Conservation (phyloP, 2,113 vertebrate species). For the Parotia lawesii region DNA sequence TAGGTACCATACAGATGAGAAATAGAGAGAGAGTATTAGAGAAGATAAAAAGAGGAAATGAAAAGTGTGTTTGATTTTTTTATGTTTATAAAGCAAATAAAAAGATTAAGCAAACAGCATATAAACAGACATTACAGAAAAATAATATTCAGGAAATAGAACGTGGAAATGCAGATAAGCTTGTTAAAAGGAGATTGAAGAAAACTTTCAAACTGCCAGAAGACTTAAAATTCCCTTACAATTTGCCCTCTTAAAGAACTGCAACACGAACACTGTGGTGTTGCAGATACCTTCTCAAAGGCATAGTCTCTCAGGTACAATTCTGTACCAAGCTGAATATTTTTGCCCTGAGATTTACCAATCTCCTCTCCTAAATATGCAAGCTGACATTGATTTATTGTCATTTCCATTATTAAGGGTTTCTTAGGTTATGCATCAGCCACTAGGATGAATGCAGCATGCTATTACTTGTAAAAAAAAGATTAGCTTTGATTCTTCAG, state of each 20-base stretch:
- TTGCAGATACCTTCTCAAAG: neutral
- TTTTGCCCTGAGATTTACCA: neutral
- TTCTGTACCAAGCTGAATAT: neutral
- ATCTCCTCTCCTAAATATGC: neutral
- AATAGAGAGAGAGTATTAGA: neutral
- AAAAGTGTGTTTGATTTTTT: neutral
- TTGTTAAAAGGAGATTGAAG: neutral
- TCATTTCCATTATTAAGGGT: neutral
- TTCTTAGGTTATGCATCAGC: neutral
- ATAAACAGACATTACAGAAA: neutral
- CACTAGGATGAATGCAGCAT: neutral
- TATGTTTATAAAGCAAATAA: neutral
- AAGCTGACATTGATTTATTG: neutral
- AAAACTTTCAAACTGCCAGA: neutral
- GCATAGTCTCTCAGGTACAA: neutral
- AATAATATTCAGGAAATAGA: neutral
- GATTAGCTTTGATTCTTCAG: neutral
- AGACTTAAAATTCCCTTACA: neutral
- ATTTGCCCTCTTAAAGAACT: neutral
- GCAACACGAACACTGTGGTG: rapidly evolving
- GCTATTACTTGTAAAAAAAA: neutral
- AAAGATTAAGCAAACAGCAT: neutral
- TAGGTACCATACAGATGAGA: neutral
- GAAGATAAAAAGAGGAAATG: neutral
- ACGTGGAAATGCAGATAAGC: neutral